Percentiles rank a stretch among this genome's conserved stretches.
Evolutionary conservation across 2,113 vertebrate genomes (phyloP).

Genomic region (Brachyistius frenatus): DNA sequence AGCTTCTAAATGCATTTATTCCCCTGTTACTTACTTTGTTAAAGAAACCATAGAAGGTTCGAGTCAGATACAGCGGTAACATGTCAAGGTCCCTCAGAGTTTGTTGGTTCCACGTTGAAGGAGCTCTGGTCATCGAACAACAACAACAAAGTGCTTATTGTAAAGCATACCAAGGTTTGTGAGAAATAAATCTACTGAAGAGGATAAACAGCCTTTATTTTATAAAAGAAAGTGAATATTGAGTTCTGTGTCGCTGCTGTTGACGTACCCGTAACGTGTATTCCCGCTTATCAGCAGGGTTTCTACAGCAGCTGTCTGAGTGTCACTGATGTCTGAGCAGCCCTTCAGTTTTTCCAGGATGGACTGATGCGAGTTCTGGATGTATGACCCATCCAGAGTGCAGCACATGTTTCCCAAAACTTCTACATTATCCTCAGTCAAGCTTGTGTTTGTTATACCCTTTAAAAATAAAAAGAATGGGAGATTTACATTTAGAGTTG

Average conservation of each 20-base stretch:
- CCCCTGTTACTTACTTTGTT: constrained; percentile 56
- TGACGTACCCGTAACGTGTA: constrained; percentile 75
- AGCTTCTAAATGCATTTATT: neutral
- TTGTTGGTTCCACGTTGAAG: constrained; percentile 65
- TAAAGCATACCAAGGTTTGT: neutral
- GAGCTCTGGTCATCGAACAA: constrained; percentile 45
- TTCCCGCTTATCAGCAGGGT: constrained; percentile 61
- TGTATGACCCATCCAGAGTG: constrained; percentile 64
- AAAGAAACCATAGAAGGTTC: constrained; percentile 72
- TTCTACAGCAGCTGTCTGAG: constrained; percentile 67
- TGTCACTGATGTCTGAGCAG: constrained; percentile 55
- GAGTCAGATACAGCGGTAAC: constrained; percentile 75
- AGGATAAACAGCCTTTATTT: neutral
- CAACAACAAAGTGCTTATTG: constrained; percentile 17
- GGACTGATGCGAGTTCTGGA: constrained; percentile 72
- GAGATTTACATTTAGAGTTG: neutral
- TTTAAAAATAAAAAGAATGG: constrained; percentile 33
- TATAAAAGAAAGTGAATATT: neutral
- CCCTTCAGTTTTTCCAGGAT: constrained; percentile 79
- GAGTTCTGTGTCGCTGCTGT: neutral
- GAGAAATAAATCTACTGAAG: neutral
- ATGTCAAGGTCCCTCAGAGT: constrained; percentile 71
- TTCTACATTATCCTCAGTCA: constrained; percentile 61
- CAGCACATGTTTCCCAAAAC: constrained; percentile 85
- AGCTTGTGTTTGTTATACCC: constrained; percentile 68